Base-by-base conservation (phyloP, 2,888 invertebrate species). In the Nymphalis polychloros region DNA sequence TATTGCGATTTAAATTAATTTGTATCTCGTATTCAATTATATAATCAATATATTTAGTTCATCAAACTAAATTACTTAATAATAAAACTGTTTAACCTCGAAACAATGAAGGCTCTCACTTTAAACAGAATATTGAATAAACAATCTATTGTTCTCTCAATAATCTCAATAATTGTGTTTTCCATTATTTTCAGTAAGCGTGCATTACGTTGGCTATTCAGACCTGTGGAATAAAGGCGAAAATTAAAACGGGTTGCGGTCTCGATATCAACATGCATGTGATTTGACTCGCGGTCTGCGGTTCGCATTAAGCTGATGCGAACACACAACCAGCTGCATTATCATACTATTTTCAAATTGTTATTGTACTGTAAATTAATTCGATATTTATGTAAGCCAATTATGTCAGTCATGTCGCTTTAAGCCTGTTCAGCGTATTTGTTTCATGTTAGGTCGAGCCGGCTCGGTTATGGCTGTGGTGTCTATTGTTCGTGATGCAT, bases 241-340 rank as follows among this genome's bases (percentile, higher is more conserved):
- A 48, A 62, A 67, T 67, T 27, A 57, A 67, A 67, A 64, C 61
- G 49, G 50, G 20, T 49, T 63, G 68, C 31, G 65, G 65, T 60
- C 46, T n/a, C 59, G 50, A 55, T 68, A 65, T 63, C 65, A 70
- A 65, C 70, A 63, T 71, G 65, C 59, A 65, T 23, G 46, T 52
- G 65, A 71, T 60, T 63, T 65, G 65, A 65, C 68, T 68, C 59
- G 70, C 65, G 70, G 68, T 55, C 50, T 65, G 70, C 63, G 68
- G 68, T 63, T 57, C 35, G 13, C 27, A 27, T 57, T 53, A 41
- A 53, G 49, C 64, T 57, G 50, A 64, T 46, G 17, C 35, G 48
- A 20, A 52, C 52, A 59, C 41, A 41, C 63, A 27, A 49, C 55
- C 31, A 8, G 27, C 46, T 61, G 53, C n/a, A 66, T 61, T 66